Percentiles rank a stretch among this genome's conserved stretches.
Evolutionary conservation across 2,888 invertebrate genomes (phyloP).

Genomic region (Mechanitis mazaeus): DNA sequence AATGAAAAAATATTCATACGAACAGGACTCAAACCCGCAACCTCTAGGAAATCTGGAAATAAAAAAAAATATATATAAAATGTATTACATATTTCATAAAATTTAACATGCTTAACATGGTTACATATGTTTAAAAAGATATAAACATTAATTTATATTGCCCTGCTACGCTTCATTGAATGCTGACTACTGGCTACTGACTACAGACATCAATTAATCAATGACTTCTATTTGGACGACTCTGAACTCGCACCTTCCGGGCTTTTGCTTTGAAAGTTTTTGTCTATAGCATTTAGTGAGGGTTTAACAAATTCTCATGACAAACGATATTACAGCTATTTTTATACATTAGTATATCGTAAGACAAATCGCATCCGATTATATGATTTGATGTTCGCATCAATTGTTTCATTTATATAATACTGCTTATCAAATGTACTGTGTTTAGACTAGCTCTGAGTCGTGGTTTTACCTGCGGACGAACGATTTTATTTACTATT

Average conservation of each 20-base stretch:
- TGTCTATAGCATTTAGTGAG: slow-evolving; percentile 31
- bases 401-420: not conserved
- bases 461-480: no score
- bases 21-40: no score
- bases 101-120: no score
- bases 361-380: slow-evolving; percentile 16
- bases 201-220: slow-evolving; percentile 53
- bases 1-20: no score
- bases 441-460: no score
- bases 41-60: no score
- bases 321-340: slow-evolving; percentile 10
- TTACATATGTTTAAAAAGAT: no score
- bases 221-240: slow-evolving; percentile 50
- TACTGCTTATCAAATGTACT: no score
- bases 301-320: slow-evolving; percentile 26
- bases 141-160: no score
- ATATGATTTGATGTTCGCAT: slow-evolving; percentile 15
- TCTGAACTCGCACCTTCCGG: slow-evolving; percentile 36
- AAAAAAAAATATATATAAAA: no score
- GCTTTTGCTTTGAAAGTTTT: slow-evolving; percentile 34
- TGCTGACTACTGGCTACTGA: slow-evolving; percentile 16
- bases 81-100: no score
- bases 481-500: no score
- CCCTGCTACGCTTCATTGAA: slow-evolving; percentile 4
- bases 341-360: slow-evolving; percentile 8